Base-by-base conservation (phyloP, 2,113 vertebrate species). In the Nansenia antarctica region DNA sequence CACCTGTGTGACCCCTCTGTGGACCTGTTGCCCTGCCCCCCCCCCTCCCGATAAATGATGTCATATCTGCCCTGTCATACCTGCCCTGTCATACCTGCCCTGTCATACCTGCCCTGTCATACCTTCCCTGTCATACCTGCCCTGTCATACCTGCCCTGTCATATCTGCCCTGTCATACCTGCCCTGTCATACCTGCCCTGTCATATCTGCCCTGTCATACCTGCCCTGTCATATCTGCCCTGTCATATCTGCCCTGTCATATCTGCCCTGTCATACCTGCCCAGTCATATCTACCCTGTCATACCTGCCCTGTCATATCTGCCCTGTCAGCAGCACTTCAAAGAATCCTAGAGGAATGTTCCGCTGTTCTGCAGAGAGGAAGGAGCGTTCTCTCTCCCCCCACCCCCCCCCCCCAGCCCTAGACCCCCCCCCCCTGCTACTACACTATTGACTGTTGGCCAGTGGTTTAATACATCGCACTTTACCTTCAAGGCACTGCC, bases 231-330 rank as follows among this genome's bases (percentile, higher is more conserved):
- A n/a, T n/a, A n/a, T n/a, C n/a, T n/a, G n/a, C n/a, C n/a, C n/a
- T n/a, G n/a, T n/a, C n/a, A n/a, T n/a, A n/a, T n/a, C n/a, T n/a
- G n/a, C n/a, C n/a, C n/a, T n/a, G n/a, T n/a, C n/a, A n/a, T n/a
- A n/a, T n/a, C n/a, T n/a, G n/a, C n/a, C n/a, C n/a, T n/a, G n/a
- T n/a, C n/a, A n/a, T n/a, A n/a, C n/a, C n/a, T n/a, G n/a, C n/a
- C n/a, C n/a, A n/a, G n/a, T n/a, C n/a, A n/a, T n/a, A n/a, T n/a
- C n/a, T n/a, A n/a, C n/a, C n/a, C n/a, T n/a, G n/a, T n/a, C n/a
- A n/a, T n/a, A n/a, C n/a, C n/a, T n/a, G n/a, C n/a, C n/a, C n/a
- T 24, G 62, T 72, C 62, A 72, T 58, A 57, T 12, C 12, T 35
- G 54, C 42, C 26, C 31, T 27, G 14, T 49, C 31, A 61, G 42